Percentiles rank a stretch among this genome's conserved stretches.
These are phyloP conservation scores for Melolontha melolontha DNA, from an alignment of 2,888 invertebrate species.

Conservation along the genomic window DNA sequence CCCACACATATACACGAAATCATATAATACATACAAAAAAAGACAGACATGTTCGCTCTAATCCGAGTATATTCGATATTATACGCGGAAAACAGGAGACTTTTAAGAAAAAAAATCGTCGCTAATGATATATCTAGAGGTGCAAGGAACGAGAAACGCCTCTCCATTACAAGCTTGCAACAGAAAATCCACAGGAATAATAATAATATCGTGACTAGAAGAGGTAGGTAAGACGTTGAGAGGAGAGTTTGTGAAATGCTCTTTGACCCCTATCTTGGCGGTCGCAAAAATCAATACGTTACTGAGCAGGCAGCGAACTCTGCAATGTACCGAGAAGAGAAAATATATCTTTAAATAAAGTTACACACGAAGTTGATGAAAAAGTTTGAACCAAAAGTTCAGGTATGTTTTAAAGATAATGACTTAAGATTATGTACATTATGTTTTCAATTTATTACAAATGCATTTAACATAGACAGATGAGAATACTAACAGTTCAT, in stretches of 20 bases:
- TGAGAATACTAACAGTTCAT: no score
- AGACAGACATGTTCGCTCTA: no score
- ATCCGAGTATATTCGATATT: no score
- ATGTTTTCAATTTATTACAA: no score
- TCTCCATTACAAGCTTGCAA: conserved; percentile 13
- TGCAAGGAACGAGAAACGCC: conserved; percentile 6
- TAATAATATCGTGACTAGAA: conserved; percentile 20
- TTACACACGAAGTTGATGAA: background rate
- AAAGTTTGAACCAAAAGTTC: background rate
- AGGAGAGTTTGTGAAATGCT: conserved; percentile 53
- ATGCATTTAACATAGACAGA: no score
- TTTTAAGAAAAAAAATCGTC: background rate
- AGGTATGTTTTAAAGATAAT: no score
- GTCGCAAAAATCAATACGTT: conserved; percentile 64
- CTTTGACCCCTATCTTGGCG: conserved; percentile 65
- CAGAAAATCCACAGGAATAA: conserved; percentile 11
- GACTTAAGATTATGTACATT: no score
- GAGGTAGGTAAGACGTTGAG: conserved; percentile 51
- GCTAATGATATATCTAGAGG: background rate
- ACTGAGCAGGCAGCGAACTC: conserved; percentile 54
- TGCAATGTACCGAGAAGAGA: conserved; percentile 54
- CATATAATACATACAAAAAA: conserved; percentile 2
- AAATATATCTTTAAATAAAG: background rate
- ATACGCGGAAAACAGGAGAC: no score
- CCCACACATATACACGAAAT: conserved; percentile 8